phyloP scores from a whole-genome alignment of 2,888 invertebrate genomes.

The Tupiocoris notatus region DNA sequence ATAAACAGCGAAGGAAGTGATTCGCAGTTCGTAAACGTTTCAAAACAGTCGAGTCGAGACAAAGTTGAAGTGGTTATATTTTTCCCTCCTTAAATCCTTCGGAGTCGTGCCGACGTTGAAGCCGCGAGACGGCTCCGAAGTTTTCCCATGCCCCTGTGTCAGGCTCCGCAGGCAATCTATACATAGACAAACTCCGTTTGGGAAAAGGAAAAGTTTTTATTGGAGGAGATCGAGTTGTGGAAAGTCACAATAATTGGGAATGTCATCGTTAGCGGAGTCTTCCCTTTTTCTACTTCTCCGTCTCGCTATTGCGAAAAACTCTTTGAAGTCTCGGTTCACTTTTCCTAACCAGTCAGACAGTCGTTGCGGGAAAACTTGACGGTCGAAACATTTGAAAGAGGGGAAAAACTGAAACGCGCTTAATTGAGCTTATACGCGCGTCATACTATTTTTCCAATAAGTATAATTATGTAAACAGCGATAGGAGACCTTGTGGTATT shows the following conservation, averaged over 20 bases:
- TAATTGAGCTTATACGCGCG: no score
- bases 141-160: background rate
- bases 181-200: slow-evolving; percentile 8
- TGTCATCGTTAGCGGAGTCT: slow-evolving; percentile 31
- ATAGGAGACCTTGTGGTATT: no score
- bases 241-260: slow-evolving; percentile 35
- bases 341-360: slow-evolving; percentile 5
- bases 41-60: background rate
- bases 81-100: background rate
- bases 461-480: no score
- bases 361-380: background rate
- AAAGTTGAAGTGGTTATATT: background rate
- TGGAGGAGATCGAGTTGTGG: slow-evolving; percentile 23
- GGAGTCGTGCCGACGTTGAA: background rate
- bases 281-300: no score
- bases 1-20: no score
- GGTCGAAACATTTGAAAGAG: no score
- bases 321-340: slow-evolving; percentile 5
- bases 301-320: no score
- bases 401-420: no score
- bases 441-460: no score
- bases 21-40: no score
- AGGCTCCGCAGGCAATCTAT: background rate
- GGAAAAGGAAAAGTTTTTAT: slow-evolving; percentile 28
- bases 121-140: background rate